These are phyloP conservation scores for Apodemus sylvaticus DNA, from an alignment of 2,113 vertebrate species.

Conservation along the genomic window DNA sequence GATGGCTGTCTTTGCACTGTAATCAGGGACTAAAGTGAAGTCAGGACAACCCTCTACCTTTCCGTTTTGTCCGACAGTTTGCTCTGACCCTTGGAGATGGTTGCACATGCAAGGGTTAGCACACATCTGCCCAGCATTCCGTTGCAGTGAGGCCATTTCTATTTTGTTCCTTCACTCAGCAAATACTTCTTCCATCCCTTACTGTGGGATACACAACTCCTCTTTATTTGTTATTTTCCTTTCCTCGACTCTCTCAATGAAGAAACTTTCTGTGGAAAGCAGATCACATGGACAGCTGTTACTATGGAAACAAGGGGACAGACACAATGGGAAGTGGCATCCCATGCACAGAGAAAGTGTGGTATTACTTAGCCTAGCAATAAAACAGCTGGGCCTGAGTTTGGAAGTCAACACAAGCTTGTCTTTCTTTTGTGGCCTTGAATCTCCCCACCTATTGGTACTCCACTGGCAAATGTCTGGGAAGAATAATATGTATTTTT, in stretches of 20 bases:
- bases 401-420: constrained; percentile 36
- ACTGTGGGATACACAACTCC: neutral
- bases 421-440: neutral
- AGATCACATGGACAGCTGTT: constrained; percentile 59
- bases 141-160: constrained; percentile 43
- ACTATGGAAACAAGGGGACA: constrained; percentile 59
- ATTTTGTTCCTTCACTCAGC: constrained; percentile 7
- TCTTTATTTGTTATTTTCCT: neutral
- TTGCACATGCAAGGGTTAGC: constrained; percentile 46
- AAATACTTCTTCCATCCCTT: constrained; percentile 28
- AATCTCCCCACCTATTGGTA: neutral
- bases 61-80: constrained; percentile 51
- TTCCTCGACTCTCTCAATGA: neutral
- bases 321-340: constrained; percentile 54
- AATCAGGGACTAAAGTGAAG: constrained; percentile 59
- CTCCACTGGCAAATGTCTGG: constrained; percentile 31
- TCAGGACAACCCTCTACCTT: constrained; percentile 59
- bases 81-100: constrained; percentile 35
- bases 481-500: constrained; percentile 44
- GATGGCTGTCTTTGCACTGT: constrained; percentile 50
- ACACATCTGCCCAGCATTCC: constrained; percentile 31
- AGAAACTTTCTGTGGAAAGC: constrained; percentile 50
- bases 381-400: constrained; percentile 22
- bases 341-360: constrained; percentile 39
- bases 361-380: neutral